Evolutionary conservation across 1,140 invertebrate species (phyloP), one percentile per base, ranked within the genome.

Genomic region (Dolichoris vasculosae): DNA sequence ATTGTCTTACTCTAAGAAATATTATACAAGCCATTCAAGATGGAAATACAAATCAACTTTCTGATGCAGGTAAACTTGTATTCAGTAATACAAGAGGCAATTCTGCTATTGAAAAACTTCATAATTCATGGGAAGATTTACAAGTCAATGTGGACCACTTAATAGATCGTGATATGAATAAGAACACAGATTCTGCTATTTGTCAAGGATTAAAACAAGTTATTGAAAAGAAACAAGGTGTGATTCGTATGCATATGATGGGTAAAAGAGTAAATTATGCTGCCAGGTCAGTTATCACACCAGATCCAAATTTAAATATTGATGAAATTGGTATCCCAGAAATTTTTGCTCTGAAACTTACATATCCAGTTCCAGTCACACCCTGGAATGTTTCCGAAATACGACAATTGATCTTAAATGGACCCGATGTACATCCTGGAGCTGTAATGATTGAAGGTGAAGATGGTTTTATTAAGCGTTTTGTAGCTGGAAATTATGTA

Each of bases 191-290:
- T 8, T 92, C 91, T 0, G 87, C 83, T 0, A 90, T 88, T 64
- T 94, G 94, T 86, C 92, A 94, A 83, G 95, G 95, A 1, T 88
- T 96, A 6, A 95, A 95, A 89, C 95, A 99, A 94, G 94, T 99
- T n/a, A 94, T 99, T 40, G 99, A 99, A 90, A 99, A 99, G 91
- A 99, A 99, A 93, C 95, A 97, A 89, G 99, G 99, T 26, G 93
- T 99, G 0, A 98, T 99, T 89, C 95, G 99, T 84, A 98, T 97
- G 95, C 95, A 99, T 90, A 99, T 99, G 98, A 99, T 99, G 99
- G 99, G 99, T 0, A 99, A 99, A 94, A 95, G 99, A 91, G 99
- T 99, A 0, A 99, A 99, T 92, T 99, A 95, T 94, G 98, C 99
- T 20, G 98, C 98, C 9, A 95, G 99, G 55, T 99, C 99, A 17